A percentile compares a stretch with the other conserved stretches of the same genome.
Evolutionary conservation across 2,797 vertebrate genomes (phyloP).

Genomic region (Garrulus glandarius): DNA sequence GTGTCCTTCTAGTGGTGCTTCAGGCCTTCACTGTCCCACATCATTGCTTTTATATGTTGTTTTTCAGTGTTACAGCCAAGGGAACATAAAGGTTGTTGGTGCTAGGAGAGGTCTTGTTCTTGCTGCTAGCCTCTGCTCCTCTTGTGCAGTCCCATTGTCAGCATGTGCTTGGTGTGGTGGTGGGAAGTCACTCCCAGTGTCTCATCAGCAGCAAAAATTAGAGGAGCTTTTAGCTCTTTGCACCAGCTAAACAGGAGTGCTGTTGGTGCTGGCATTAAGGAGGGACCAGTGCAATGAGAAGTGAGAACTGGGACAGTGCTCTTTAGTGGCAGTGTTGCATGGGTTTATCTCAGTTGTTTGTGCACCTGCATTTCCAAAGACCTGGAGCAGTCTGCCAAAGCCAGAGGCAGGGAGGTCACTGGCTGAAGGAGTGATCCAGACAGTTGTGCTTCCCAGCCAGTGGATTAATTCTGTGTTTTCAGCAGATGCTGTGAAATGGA

Average conservation of each 20-base stretch:
- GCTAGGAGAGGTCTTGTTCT: not conserved
- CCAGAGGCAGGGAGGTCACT: not conserved
- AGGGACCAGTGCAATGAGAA: not conserved
- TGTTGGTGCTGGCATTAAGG: accelerated
- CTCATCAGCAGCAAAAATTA: not conserved
- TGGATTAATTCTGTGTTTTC: not conserved
- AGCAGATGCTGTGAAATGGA: not conserved
- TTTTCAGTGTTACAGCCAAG: not conserved
- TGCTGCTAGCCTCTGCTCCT: not conserved
- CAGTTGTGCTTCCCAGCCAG: not conserved
- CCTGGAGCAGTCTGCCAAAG: not conserved
- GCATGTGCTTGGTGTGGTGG: not conserved
- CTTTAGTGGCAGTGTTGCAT: not conserved
- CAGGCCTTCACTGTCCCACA: not conserved
- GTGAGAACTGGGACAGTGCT: not conserved
- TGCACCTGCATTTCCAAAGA: not conserved
- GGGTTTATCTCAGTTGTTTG: not conserved
- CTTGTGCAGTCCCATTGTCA: not conserved
- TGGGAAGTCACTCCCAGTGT: not conserved
- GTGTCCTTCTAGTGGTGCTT: not conserved
- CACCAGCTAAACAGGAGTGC: accelerated
- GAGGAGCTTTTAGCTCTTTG: not conserved
- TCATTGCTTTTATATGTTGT: not conserved
- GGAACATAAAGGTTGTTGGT: not conserved
- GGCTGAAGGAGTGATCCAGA: not conserved